A percentile compares a stretch with the other conserved stretches of the same genome.
phyloP scores from a whole-genome alignment of 1,140 invertebrate genomes.

The Euschistus heros region DNA sequence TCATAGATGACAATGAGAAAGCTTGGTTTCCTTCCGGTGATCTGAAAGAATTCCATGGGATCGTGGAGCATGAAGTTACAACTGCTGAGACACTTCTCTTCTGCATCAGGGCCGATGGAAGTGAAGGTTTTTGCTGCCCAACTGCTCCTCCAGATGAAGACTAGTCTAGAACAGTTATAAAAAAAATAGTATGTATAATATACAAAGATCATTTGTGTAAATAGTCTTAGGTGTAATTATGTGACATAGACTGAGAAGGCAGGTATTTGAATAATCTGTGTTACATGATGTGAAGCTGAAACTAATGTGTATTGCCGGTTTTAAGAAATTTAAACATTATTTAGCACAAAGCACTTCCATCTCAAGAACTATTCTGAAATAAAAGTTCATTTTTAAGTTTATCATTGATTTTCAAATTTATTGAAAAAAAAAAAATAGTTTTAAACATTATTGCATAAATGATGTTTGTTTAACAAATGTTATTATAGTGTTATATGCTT shows the following conservation, averaged over 20 bases:
- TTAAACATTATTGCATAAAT: too few relatives aligned
- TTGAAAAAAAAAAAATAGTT: too few relatives aligned
- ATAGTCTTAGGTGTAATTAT: background rate
- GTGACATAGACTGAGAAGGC: too few relatives aligned
- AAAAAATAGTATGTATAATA: background rate
- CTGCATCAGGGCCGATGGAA: conserved; percentile 70
- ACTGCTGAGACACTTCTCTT: conserved; percentile 66
- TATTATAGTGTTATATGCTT: too few relatives aligned
- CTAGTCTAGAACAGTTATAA: background rate
- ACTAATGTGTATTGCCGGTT: background rate
- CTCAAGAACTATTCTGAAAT: too few relatives aligned
- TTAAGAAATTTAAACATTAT: background rate
- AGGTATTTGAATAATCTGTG: too few relatives aligned
- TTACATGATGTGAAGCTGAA: background rate
- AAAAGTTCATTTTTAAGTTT: too few relatives aligned
- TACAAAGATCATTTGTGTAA: background rate
- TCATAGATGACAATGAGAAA: conserved; percentile 80
- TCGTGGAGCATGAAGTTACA: conserved; percentile 68
- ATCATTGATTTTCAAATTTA: too few relatives aligned
- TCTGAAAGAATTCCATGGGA: conserved; percentile 75
- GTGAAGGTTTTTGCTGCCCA: conserved; percentile 70
- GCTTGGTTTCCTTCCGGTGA: conserved; percentile 86
- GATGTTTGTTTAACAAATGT: too few relatives aligned
- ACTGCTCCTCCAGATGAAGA: conserved; percentile 53
- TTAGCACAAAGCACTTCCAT: background rate